Percentiles rank a stretch among this genome's conserved stretches.
Conservation (phyloP, 2,113 vertebrate genomes). For the Lepisosteus osseus region DNA sequence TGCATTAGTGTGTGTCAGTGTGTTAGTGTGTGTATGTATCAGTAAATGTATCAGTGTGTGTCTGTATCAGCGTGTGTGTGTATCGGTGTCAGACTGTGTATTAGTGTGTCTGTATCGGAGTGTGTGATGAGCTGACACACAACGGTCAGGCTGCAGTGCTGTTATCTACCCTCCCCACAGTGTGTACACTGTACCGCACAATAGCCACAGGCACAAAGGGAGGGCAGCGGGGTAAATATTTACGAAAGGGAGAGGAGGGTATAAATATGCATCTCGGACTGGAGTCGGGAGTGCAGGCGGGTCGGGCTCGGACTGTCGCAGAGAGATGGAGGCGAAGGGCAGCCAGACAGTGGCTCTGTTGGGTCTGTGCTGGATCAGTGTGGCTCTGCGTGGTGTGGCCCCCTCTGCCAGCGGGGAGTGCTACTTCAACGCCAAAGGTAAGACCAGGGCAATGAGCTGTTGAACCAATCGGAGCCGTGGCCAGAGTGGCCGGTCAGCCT, state of each 20-base stretch:
- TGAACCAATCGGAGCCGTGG: too few relatives aligned
- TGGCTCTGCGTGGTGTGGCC: slow-evolving; percentile 43
- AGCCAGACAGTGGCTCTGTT: slow-evolving; percentile 7
- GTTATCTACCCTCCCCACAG: too few relatives aligned
- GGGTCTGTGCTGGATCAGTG: slow-evolving; percentile 33
- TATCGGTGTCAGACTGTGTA: neutral
- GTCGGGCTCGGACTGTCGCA: neutral
- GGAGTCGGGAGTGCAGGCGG: too few relatives aligned
- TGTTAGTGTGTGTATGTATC: neutral
- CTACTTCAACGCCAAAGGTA: slow-evolving; percentile 70
- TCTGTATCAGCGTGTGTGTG: neutral
- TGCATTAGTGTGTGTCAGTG: neutral
- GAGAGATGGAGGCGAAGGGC: neutral
- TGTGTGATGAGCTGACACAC: neutral
- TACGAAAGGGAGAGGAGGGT: too few relatives aligned
- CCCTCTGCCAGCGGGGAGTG: slow-evolving; percentile 60
- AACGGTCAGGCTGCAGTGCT: too few relatives aligned
- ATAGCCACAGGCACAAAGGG: too few relatives aligned
- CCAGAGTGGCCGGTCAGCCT: too few relatives aligned
- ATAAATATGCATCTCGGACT: too few relatives aligned
- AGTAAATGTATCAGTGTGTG: neutral
- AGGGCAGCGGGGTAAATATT: too few relatives aligned
- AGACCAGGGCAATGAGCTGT: neutral
- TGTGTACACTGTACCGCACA: too few relatives aligned
- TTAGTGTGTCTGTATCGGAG: neutral